Conservation (phyloP, 2,888 invertebrate genomes). For the Choristoneura rosaceana region DNA sequence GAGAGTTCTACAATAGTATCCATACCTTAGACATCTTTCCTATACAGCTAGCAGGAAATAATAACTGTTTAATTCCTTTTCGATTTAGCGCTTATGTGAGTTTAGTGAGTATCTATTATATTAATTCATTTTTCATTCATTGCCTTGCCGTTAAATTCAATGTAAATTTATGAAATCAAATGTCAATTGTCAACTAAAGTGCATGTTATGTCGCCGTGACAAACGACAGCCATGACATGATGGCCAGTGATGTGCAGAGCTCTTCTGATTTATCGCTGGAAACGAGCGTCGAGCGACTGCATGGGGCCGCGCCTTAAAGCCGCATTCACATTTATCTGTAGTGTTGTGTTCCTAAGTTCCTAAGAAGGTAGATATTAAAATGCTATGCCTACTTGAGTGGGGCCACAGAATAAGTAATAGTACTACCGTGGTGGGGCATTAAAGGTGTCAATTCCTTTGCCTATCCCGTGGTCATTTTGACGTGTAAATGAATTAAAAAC, state of each 20-base stretch:
- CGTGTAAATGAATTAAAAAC: background rate
- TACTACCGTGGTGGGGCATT: background rate
- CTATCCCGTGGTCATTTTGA: background rate
- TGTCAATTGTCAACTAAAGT: background rate
- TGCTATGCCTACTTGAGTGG: no score
- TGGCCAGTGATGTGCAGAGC: no score
- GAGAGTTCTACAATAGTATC: background rate
- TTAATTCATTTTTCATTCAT: background rate
- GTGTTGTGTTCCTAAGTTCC: no score
- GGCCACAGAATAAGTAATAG: no score
- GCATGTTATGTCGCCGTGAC: no score
- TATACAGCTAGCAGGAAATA: background rate
- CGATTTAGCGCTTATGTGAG: background rate
- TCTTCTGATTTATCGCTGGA: no score
- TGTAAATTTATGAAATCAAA: background rate
- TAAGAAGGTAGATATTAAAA: no score
- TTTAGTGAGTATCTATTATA: background rate
- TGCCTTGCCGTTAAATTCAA: background rate
- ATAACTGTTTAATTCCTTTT: background rate
- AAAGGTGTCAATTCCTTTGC: background rate
- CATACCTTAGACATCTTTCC: conserved; percentile 29
- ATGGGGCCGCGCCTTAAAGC: no score
- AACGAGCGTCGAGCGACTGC: no score
- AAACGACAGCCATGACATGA: no score
- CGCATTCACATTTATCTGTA: no score